A percentile compares a stretch with the other conserved stretches of the same genome.
Evolutionary conservation across 2,888 invertebrate genomes (phyloP).

Genomic region (Tridacna gigas): DNA sequence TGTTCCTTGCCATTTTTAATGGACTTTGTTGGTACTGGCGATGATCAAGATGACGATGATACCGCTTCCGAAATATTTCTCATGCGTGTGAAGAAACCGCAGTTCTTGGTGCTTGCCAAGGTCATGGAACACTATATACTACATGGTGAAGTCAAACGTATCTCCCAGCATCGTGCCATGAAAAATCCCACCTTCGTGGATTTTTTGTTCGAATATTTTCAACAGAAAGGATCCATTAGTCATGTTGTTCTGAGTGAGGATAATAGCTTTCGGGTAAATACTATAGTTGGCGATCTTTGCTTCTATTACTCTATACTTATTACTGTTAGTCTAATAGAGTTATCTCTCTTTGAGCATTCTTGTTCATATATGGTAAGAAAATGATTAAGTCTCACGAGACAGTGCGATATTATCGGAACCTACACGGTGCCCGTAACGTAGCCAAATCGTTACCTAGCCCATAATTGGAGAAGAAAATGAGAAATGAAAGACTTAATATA

Average conservation of each 20-base stretch:
- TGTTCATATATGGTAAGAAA: no score
- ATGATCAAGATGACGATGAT: conserved; percentile 35
- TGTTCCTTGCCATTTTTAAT: conserved; percentile 59
- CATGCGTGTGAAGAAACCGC: conserved; percentile 57
- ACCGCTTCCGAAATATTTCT: conserved; percentile 57
- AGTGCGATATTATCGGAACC: no score
- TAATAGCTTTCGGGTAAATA: conserved; percentile 38
- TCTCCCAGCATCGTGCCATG: conserved; percentile 58
- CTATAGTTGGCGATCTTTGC: no score
- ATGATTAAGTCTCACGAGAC: no score
- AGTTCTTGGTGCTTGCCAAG: conserved; percentile 53
- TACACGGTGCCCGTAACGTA: no score
- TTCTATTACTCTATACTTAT: no score
- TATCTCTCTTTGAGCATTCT: no score
- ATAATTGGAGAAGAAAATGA: no score
- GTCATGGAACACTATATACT: conserved; percentile 57
- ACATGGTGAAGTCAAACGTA: conserved; percentile 54
- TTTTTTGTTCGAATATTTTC: conserved; percentile 58
- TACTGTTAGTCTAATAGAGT: no score
- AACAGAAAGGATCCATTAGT: conserved; percentile 31
- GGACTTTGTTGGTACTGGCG: conserved; percentile 61
- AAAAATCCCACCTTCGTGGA: conserved; percentile 53
- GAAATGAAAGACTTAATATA: no score
- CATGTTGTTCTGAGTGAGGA: conserved; percentile 52
- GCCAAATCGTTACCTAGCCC: no score